Base-by-base conservation (phyloP, 2,113 vertebrate species). In the Phaetusa simplex region DNA sequence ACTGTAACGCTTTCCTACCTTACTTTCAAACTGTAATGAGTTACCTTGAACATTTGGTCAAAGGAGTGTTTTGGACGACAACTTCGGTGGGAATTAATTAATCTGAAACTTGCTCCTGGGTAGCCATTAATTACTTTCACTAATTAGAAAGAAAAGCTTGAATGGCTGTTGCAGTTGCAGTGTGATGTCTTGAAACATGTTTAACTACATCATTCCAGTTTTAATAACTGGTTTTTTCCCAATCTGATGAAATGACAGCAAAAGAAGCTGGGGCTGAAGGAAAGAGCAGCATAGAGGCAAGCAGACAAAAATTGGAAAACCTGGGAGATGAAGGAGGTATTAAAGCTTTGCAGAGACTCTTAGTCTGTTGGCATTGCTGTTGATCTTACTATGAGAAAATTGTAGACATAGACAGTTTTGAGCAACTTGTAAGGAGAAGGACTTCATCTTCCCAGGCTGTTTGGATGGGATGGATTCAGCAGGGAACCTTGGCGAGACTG, bases 141-240 rank as follows among this genome's bases (percentile, higher is more conserved):
- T 81, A 91, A 95, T 93, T 65, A 86, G 69, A 81, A 89, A 84
- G 62, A 59, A 86, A 94, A 77, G 40, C 40, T 69, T 78, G 43
- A 84, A 59, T 56, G 43, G 64, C 47, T 89, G 58, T 70, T 87
- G 69, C 40, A 77, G 53, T 47, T 72, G 42, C 24, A 74, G n/a
- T 36, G 61, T 40, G 66, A 49, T 62, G 47, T 65, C 53, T 69
- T 12, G 2, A 72, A 83, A 72, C 34, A 58, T 1, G 7, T 29
- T 90, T 77, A 72, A 32, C 19, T 49, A 22, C 2, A 0, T 59
- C 17, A 81, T 32, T 69, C 53, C n/a, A 50, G 30, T 13, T 42
- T 70, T 24, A 47, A 38, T 30, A 45, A 80, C 17, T 34, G 18
- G 32, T 81, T 50, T 18, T 69, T 73, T 78, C 40, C 50, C 40